Evolutionary conservation across 2,113 vertebrate genomes (phyloP).

Genomic region (Scolopax mira): DNA sequence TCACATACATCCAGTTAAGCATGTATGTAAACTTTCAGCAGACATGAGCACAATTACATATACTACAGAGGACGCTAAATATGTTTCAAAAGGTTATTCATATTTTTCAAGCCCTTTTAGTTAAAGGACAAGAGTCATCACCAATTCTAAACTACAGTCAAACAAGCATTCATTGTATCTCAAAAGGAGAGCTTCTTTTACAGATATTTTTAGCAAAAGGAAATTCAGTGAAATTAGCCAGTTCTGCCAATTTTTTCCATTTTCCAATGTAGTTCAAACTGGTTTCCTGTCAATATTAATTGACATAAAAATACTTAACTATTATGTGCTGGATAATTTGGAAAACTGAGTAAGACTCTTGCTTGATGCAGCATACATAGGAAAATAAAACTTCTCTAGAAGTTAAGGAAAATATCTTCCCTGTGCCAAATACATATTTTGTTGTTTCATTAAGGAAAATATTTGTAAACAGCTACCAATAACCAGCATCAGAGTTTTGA

Average conservation of each 20-base stretch:
- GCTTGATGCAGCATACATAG: background rate
- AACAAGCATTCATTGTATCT: constrained; percentile 55
- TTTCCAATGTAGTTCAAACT: constrained; percentile 53
- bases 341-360: background rate
- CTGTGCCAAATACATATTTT: background rate
- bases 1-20: background rate
- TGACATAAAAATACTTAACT: constrained; percentile 40
- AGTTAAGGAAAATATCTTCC: background rate
- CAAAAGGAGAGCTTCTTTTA: constrained; percentile 50
- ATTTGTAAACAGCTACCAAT: constrained; percentile 14
- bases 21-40: background rate
- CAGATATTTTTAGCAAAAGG: constrained; percentile 58
- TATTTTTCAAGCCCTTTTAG: constrained; percentile 32
- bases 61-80: background rate
- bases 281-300: constrained; percentile 58
- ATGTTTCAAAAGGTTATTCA: constrained; percentile 44
- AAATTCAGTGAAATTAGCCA: constrained; percentile 51
- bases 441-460: background rate
- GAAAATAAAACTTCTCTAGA: background rate
- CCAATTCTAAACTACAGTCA: background rate
- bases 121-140: constrained; percentile 50
- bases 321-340: background rate
- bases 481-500: background rate
- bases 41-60: background rate
- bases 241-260: constrained; percentile 59